Base-by-base conservation (phyloP, 2,888 invertebrate genomes). In the Chrysopilus asiliformis region DNA sequence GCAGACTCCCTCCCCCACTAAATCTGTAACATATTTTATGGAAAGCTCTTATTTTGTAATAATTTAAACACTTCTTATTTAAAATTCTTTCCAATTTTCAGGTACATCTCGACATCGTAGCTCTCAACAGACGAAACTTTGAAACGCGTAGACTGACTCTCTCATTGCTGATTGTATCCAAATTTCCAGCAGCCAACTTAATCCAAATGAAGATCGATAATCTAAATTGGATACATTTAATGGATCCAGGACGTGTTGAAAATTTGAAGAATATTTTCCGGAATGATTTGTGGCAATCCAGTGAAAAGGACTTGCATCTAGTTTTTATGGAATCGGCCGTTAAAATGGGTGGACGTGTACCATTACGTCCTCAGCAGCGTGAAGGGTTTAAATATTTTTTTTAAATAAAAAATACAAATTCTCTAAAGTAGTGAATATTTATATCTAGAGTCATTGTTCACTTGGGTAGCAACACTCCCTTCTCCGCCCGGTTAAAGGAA, bases 121-220 rank as follows among this genome's bases (percentile, higher is more conserved):
- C 80, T 0, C 53, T 85, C 29, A 83, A 86, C 58, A 72, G 76
- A 5, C 74, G 76, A 50, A 82, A 76, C 32, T 87, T 81, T 55
- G 79, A 85, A 51, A 84, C 84, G 0, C 67, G 77, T 2, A 68
- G 72, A 14, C 67, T 71, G 26, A 61, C 73, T 1, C 55, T 85
- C 7, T 68, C 72, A 1, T 65, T 86, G 38, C 70, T 70, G 35
- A 70, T 87, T 10, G 65, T 68, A 3, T 70, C 74, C 12, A 83
- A 81, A 51, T 73, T 71, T 45, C 71, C 76, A 43, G 76, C 83
- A 0, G 72, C 71, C 28, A 76, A 79, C 53, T 78, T 87, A 51
- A 78, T 89, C 4, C 81, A 86, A 54, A 65, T 91, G 52, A 90
- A 90, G 64, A 84, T 91, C 32, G 82, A 87, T 57, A 90, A 90